These are phyloP conservation scores for Leptopterna dolabrata DNA, from an alignment of 2,888 invertebrate genomes.

Conservation along the genomic window DNA sequence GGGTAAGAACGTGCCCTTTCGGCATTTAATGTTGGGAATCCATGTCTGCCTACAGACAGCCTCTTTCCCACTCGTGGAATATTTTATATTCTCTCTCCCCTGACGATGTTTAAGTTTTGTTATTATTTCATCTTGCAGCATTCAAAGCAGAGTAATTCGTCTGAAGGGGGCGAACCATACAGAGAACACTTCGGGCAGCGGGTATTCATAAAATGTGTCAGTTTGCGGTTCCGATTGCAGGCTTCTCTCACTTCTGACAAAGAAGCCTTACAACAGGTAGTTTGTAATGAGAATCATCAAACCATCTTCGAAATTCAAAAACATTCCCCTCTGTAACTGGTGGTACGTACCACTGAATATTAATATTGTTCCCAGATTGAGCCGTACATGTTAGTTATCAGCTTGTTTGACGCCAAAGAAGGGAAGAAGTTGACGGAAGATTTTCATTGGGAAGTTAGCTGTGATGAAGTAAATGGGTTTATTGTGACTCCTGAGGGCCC, in stretches of 20 bases:
- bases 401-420: conserved; percentile 89
- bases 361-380: conserved; percentile 74
- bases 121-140: conserved; percentile 58
- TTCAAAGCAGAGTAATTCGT: conserved; percentile 56
- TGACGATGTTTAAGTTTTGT: too few species aligned
- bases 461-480: conserved; percentile 75
- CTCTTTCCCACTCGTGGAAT: too few species aligned
- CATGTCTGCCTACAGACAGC: too few species aligned
- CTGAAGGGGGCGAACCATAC: conserved; percentile 75
- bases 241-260: conserved; percentile 81
- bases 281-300: neutral
- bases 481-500: conserved; percentile 65
- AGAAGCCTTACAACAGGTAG: conserved; percentile 77
- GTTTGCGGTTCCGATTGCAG: conserved; percentile 85
- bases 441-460: conserved; percentile 90
- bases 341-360: neutral
- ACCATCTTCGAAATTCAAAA: neutral
- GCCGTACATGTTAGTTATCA: conserved; percentile 91
- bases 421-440: conserved; percentile 92
- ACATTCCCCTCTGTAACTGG: neutral
- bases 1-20: too few species aligned
- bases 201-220: conserved; percentile 85
- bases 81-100: too few species aligned
- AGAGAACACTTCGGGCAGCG: conserved; percentile 90
- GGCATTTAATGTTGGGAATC: too few species aligned